These are phyloP conservation scores for Siniperca obscura DNA, from an alignment of 2,797 vertebrate species.

Conservation along the genomic window DNA sequence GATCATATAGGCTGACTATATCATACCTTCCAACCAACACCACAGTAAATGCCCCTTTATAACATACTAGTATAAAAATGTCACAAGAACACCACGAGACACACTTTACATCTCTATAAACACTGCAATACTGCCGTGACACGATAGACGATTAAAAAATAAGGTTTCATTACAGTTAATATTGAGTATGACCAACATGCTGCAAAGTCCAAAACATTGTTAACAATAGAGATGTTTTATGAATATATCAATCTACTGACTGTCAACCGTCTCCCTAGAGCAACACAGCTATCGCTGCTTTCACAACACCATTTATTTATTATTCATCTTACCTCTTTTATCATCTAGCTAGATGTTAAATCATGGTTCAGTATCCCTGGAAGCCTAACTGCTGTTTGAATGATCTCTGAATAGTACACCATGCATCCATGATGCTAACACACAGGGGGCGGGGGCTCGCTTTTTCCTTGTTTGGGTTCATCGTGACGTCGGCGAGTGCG, in stretches of 20 bases:
- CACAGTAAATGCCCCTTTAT: background rate
- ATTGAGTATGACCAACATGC: background rate
- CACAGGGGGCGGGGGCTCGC: background rate
- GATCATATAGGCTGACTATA: background rate
- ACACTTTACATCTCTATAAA: no score
- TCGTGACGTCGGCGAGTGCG: constrained; percentile 22
- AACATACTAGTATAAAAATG: background rate
- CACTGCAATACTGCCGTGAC: background rate
- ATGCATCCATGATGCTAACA: constrained; percentile 29
- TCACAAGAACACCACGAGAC: background rate
- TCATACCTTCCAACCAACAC: background rate
- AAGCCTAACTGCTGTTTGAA: background rate
- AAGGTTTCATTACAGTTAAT: background rate
- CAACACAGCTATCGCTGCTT: background rate
- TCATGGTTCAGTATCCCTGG: background rate
- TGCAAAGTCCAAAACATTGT: background rate
- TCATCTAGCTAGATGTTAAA: constrained; percentile 3
- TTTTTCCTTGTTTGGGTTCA: constrained; percentile 33
- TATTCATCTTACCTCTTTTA: constrained; percentile 43
- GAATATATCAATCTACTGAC: background rate
- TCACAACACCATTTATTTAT: background rate
- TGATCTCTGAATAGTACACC: background rate
- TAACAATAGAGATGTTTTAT: background rate
- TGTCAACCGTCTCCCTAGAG: background rate
- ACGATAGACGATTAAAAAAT: background rate